Conservation (phyloP, 2,888 invertebrate species). For the Linnaemya vulpina region DNA sequence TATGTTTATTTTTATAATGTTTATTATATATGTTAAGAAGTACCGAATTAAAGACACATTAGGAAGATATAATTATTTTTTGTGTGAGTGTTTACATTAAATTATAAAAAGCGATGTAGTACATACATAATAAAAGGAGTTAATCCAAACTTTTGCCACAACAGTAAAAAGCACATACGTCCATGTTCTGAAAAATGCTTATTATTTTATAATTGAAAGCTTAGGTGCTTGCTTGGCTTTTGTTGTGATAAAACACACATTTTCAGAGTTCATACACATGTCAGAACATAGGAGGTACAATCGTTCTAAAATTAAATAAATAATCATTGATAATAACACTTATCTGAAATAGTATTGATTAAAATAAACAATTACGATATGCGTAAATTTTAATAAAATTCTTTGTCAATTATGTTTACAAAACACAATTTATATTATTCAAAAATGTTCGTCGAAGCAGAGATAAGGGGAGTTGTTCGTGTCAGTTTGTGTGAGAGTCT, state of each 20-base stretch:
- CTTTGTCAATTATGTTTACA: conserved; percentile 42
- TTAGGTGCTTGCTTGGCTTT: no score
- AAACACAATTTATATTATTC: conserved; percentile 53
- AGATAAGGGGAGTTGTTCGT: neutral
- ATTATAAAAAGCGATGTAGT: neutral
- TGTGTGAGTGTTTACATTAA: neutral
- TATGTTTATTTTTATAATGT: neutral
- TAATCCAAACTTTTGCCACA: conserved; percentile 1
- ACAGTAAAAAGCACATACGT: neutral
- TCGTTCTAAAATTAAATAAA: neutral
- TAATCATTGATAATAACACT: conserved; percentile 18
- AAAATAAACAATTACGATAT: conserved; percentile 2
- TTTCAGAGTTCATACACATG: no score
- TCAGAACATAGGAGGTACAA: no score
- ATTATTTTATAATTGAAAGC: no score
- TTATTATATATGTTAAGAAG: neutral
- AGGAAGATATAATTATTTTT: neutral
- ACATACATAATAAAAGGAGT: neutral
- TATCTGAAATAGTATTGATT: conserved; percentile 17
- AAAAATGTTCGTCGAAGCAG: neutral
- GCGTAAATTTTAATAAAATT: neutral
- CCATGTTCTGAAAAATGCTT: no score
- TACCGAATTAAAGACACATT: conserved; percentile 51
- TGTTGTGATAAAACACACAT: no score
- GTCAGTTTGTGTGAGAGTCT: neutral